Percentiles rank a stretch among this genome's conserved stretches.
Evolutionary conservation across 2,797 vertebrate genomes (phyloP).

Genomic region (Malurus splendens): DNA sequence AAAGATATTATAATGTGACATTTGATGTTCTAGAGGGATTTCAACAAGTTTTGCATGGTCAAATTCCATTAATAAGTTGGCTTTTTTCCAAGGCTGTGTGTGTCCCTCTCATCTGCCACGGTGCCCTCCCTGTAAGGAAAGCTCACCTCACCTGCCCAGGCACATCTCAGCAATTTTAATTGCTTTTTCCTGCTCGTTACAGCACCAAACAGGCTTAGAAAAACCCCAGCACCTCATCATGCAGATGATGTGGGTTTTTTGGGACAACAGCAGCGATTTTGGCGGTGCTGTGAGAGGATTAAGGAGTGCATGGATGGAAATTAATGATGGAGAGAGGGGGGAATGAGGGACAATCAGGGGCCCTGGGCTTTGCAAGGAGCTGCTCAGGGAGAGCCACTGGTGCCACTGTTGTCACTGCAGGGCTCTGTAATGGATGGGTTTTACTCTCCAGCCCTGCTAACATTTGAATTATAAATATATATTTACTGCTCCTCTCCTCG

Average conservation of each 20-base stretch:
- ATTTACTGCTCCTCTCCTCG: neutral
- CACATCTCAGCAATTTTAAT: slow-evolving; percentile 55
- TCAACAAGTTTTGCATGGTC: slow-evolving; percentile 69
- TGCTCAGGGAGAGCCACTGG: neutral
- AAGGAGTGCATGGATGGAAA: neutral
- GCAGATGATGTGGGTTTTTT: neutral
- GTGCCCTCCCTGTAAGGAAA: slow-evolving; percentile 51
- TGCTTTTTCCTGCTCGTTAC: slow-evolving; percentile 41
- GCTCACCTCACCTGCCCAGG: slow-evolving; percentile 54
- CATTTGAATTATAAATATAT: neutral
- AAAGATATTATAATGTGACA: slow-evolving; percentile 58
- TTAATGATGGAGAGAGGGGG: neutral
- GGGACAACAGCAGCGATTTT: neutral
- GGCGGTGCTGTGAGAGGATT: neutral
- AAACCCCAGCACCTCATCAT: neutral
- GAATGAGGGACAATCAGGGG: neutral
- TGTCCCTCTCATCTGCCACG: slow-evolving; percentile 52
- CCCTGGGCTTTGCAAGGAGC: neutral
- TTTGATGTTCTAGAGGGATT: slow-evolving; percentile 62
- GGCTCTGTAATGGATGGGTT: neutral
- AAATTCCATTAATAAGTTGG: slow-evolving; percentile 70
- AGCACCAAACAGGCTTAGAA: slow-evolving; percentile 15
- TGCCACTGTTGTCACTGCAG: neutral
- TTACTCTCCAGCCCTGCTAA: neutral
- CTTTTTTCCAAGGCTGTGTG: slow-evolving; percentile 50